Base-by-base conservation (phyloP, 1,140 invertebrate genomes). In the Bombus affinis region DNA sequence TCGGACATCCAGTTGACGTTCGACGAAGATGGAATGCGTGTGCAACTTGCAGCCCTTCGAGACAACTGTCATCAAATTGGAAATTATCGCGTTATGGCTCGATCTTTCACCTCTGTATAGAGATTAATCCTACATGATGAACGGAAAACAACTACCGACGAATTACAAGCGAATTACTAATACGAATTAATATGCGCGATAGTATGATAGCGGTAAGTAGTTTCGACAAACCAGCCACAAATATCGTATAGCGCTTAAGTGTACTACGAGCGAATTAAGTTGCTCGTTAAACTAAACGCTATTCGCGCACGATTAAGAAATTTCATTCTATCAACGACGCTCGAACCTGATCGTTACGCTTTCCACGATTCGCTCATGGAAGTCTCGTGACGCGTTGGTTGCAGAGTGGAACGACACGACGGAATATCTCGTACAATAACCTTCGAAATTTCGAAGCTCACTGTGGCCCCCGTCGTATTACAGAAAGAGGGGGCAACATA, bases 381-480 rank as follows among this genome's bases (percentile, higher is more conserved):
- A 22, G 57, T 66, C 10, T 37, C 47, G 74, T 9, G 74, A 5
- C 28, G 57, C 59, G 12, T 42, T n/a, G 28, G 10, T 77, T 8
- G 42, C 13, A 39, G 57, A 39, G 25, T 32, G n/a, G 53, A n/a
- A 42, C 35, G 39, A 39, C 35, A 32, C 22, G 28, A 22, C 28
- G 62, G 28, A 59, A 72, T 79, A 44, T 78, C 76, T 37, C 39
- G 76, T 70, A 22, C 76, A 59, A 80, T 80, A 72, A 73, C 66
- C 83, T n/a, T 68, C 76, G 68, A 85, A 80, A 85, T 85, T 80
- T 72, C 77, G 66, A 22, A 37, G 53, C 15, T 32, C 66, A 32
- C 47, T 18, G 37, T 37, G n/a, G 22, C n/a, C 39, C 35, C 37
- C 18, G 68, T 59, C 35, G 37, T 35, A 15, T 1, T 10, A 5